Evolutionary conservation across 2,113 vertebrate genomes (phyloP), one percentile per base, ranked within the genome.

Genomic region (Phalacrocorax carbo): DNA sequence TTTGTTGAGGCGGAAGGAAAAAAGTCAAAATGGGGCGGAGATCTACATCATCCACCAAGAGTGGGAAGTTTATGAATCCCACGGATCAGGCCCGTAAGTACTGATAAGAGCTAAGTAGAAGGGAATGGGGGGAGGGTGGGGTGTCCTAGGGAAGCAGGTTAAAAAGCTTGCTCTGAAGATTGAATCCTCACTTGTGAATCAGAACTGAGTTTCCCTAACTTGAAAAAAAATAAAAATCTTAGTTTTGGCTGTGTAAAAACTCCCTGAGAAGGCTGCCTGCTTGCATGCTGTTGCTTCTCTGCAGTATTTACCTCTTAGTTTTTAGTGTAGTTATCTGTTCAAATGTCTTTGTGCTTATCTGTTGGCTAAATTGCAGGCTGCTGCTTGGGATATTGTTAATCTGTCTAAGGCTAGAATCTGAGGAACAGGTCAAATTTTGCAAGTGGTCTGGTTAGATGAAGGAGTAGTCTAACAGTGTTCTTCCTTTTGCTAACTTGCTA

Each of bases 11-110:
- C 16, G 32, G 77, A 93, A 90, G n/a, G 21, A 83, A 44, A 68
- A 21, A 62, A 30, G 82, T 54, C 98, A 99, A 96, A 91, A 99
- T 99, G 99, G 99, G 99, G 90, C 98, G 99, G 77, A 98, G 99
- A 96, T 99, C 99, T 17, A 99, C 99, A 44, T 99, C 99, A 75
- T 99, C 99, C 99, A 99, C 99, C 98, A 99, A 99, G 99, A 99
- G 99, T 99, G 99, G 99, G 97, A 99, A 99, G 94, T 99, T 99
- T 76, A 99, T 99, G 99, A 99, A 99, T 86, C 99, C 99, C 97
- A 99, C 99, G 0, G 99, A 99, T 96, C 99, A 99, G 97, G 99
- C 99, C 93, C 98, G 99, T 99, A 98, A 99, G 99, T 99, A 68
- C 72, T 57, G 3, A 0, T 70, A 18, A 48, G 65, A 68, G 4